Base-by-base conservation (phyloP, 2,113 vertebrate genomes). In the Zootoca vivipara region DNA sequence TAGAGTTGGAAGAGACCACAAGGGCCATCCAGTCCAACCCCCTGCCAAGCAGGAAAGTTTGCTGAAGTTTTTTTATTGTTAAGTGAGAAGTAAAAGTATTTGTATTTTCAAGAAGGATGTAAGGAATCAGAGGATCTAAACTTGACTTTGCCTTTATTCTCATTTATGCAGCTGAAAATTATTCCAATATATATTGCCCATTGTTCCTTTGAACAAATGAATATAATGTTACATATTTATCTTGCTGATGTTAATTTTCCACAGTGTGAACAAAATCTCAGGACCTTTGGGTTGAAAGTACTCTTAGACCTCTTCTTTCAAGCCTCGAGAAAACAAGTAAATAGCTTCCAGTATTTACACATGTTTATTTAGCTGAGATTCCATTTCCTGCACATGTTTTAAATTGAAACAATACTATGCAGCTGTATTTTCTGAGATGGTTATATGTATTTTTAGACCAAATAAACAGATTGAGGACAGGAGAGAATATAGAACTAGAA, bases 161-260 rank as follows among this genome's bases (percentile, higher is more conserved):
- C 83, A 82, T 58, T 56, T 70, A 8, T 85, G 30, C 18, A 87
- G 75, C 46, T 9, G 83, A 82, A 24, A 84, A 72, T 16, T 33
- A 9, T 7, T 69, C 30, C 26, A 28, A 75, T 90, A n/a, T 3
- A 16, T 62, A 3, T 8, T 56, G 46, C 65, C 26, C 46, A 86
- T 78, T 94, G 58, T 83, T 90, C 62, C 84, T 72, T 64, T 70
- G 8, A 85, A 89, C 33, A 89, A 90, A 89, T 78, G 33, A 77
- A 28, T 18, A 30, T 74, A 83, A 89, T 52, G 80, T 89, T 83
- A 90, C 87, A 7, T 15, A 56, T 78, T 87, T 88, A 20, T 33
- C 13, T 8, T 69, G n/a, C 16, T 52, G 58, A 35, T 72, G 0
- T 84, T 90, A 22, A 58, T 5, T 86, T 94, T 65, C 64, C 30